phyloP scores from a whole-genome alignment of 2,888 invertebrate species.

The Drosophila rubida region DNA sequence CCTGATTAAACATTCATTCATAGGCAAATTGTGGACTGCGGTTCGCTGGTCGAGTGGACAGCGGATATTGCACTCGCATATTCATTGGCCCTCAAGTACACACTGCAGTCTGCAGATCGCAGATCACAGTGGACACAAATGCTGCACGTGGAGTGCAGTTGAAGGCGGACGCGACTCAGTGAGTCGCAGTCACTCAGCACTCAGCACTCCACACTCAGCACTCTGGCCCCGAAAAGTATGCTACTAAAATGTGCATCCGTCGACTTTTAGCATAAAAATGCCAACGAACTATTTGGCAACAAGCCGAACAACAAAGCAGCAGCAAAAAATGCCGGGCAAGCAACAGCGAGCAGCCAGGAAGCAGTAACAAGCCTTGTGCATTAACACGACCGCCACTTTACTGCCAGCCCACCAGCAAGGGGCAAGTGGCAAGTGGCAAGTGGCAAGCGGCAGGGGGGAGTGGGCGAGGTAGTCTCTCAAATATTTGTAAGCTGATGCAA shows the following conservation, averaged over 20 bases:
- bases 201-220: background rate
- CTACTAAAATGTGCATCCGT: constrained; percentile 45
- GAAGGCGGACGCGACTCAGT: background rate
- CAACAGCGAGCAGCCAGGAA: background rate
- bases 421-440: too few species aligned
- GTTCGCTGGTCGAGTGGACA: background rate
- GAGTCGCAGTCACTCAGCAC: background rate
- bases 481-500: constrained; percentile 61
- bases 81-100: constrained; percentile 1
- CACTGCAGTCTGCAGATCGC: background rate
- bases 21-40: constrained; percentile 38
- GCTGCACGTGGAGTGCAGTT: background rate
- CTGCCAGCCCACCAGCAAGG: background rate
- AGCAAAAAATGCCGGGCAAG: background rate
- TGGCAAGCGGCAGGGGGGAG: background rate
- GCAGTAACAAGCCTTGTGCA: constrained; percentile 38
- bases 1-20: constrained; percentile 72
- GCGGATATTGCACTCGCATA: constrained; percentile 7
- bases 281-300: constrained; percentile 50
- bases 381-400: constrained; percentile 25
- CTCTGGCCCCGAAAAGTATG: constrained; percentile 33
- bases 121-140: background rate
- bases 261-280: constrained; percentile 65
- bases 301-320: constrained; percentile 21
- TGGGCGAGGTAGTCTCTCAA: background rate